A percentile compares a stretch with the other conserved stretches of the same genome.
Conservation (phyloP, 2,113 vertebrate species). For the Alethe castanea region DNA sequence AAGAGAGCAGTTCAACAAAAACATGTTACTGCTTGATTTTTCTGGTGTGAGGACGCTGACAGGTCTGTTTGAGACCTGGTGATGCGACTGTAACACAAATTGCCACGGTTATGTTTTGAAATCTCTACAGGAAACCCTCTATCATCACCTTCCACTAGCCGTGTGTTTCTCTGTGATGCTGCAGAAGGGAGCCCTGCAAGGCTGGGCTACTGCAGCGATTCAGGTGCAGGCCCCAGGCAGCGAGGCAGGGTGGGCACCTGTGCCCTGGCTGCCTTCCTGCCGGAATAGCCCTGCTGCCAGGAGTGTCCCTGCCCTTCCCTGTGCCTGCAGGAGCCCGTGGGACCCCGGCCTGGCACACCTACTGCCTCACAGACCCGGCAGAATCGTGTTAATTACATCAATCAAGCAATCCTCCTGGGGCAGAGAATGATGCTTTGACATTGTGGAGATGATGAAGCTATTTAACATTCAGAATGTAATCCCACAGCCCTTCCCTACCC, state of each 20-base stretch:
- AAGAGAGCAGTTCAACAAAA: neutral
- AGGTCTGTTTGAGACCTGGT: neutral
- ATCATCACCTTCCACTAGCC: rapidly evolving
- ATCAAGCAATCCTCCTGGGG: neutral
- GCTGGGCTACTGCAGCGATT: rapidly evolving
- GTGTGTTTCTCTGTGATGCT: rapidly evolving
- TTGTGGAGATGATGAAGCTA: neutral
- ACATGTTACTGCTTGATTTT: neutral
- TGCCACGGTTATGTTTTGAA: neutral
- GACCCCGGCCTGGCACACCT: neutral
- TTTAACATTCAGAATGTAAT: neutral
- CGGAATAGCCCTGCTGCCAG: neutral
- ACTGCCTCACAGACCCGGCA: neutral
- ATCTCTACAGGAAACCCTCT: neutral
- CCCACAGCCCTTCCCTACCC: neutral
- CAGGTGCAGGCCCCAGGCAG: rapidly evolving
- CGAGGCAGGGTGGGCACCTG: rapidly evolving
- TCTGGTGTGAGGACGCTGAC: neutral
- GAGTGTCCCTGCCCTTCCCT: neutral
- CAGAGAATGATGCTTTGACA: neutral
- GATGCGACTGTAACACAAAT: neutral
- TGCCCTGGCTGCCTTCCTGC: rapidly evolving
- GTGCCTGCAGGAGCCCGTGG: neutral
- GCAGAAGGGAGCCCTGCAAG: neutral
- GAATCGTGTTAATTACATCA: neutral